Base-by-base conservation (phyloP, 2,888 invertebrate genomes). In the Sympetrum striolatum region DNA sequence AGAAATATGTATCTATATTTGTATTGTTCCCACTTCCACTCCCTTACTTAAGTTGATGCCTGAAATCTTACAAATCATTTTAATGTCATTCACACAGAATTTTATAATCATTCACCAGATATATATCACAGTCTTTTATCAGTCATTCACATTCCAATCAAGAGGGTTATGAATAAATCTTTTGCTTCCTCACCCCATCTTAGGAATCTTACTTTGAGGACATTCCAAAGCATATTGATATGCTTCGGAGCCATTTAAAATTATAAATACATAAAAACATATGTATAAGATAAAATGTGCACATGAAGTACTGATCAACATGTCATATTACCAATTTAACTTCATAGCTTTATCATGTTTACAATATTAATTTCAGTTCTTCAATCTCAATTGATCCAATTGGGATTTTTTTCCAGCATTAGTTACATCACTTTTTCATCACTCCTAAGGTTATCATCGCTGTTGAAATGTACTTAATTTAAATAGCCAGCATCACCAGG, bases 11-110 rank as follows among this genome's bases (percentile, higher is more conserved):
- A 86, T 86, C 60, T 86, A 86, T 37, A 35, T 86, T 86, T 86
- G 60, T 86, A 37, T 86, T 86, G 86, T 37, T 86, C 86, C 86
- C 86, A 86, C 86, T 86, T 86, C 86, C 86, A 86, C 86, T 86
- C 86, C 86, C 58, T 60, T 86, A 31, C 86, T 86, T 22, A 60
- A 86, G 86, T 86, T 64, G 60, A 86, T 86, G 60, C 86, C 86
- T 86, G 86, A 60, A 58, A 60, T 86, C 58, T 82, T 73, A 73
- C 0, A 73, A 73, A 73, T 31, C 31, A n/a, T 73, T 60, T 86
- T 86, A 86, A 58, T 86, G 35, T 86, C 86, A 86, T 86, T 86
- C 86, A 86, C 64, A 64, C 86, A 86, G 31, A 14, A 86, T 58
- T 60, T 37, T 60, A 60, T 86, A 58, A 86, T 86, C 86, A 86